These are phyloP conservation scores for Squalus acanthias DNA, from an alignment of 2,797 vertebrate species.

Conservation along the genomic window DNA sequence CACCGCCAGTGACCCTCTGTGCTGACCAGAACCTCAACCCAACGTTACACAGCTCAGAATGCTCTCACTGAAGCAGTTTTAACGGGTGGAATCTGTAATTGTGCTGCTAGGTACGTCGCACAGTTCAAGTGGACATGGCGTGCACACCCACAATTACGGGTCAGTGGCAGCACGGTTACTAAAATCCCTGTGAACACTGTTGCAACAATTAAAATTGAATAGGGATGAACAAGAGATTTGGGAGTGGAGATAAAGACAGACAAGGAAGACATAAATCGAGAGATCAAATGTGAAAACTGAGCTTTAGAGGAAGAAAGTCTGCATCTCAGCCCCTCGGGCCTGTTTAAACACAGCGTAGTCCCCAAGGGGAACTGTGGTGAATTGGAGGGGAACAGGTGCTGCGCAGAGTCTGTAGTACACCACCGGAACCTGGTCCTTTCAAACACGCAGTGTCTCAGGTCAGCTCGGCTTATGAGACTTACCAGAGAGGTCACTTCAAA, in stretches of 20 bases:
- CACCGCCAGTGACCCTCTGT: background rate
- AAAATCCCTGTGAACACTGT: background rate
- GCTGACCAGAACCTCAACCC: background rate
- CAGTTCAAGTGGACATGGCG: background rate
- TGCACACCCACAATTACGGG: background rate
- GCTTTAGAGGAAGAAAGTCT: conserved; percentile 27
- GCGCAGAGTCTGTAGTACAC: background rate
- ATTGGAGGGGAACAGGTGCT: conserved; percentile 15
- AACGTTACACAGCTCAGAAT: background rate
- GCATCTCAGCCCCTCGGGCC: conserved; percentile 7
- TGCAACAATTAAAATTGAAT: background rate
- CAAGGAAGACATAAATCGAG: conserved; percentile 33
- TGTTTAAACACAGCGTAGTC: background rate
- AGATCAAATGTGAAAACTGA: conserved; percentile 33
- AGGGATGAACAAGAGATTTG: background rate
- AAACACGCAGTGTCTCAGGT: background rate
- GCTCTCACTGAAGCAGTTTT: background rate
- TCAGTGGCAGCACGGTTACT: background rate
- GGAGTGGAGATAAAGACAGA: conserved; percentile 17
- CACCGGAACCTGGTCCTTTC: conserved; percentile 11
- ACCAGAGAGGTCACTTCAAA: conserved; percentile 8
- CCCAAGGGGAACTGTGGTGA: background rate
- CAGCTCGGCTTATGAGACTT: background rate
- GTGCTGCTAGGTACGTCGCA: background rate
- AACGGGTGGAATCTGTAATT: background rate